Evolutionary conservation across 1,140 invertebrate species (phyloP), one percentile per base, ranked within the genome.

Genomic region (Panagrolaimus sp.): DNA sequence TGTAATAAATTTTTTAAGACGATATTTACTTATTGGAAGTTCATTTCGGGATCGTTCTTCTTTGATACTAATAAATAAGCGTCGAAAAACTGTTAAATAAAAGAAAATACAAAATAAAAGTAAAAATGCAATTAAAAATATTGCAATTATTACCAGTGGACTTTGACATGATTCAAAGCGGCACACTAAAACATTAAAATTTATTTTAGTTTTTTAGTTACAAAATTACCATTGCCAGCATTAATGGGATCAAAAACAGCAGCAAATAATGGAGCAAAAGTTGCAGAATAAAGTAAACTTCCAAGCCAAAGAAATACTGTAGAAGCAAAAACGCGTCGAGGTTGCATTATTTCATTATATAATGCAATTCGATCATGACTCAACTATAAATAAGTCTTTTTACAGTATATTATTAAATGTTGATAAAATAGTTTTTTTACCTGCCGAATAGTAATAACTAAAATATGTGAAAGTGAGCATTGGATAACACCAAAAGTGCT

Each of bases 291-390:
- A 4, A 57, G 27, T 4, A 57, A 25, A 27, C 51, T 57, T 20
- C 51, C 51, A 20, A 57, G 20, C 51, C 51, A 57, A 9, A 57
- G 20, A 27, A 57, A 57, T 25, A 11, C 27, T 27, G 27, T 57
- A 57, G 20, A 57, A 57, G 20, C 20, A 20, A 57, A 20, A 25
- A 57, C 27, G n/a, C 51, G n/a, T 57, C 51, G 11, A 11, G 51
- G 51, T 11, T 25, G 20, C 20, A 57, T 20, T 11, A 57, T 25
- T 57, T 57, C 51, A 57, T 57, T 57, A 16, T 57, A 57, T 57
- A 57, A 57, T 20, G 51, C 51, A 57, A 57, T 57, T 1, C 51
- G 51, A 25, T 57, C 51, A 27, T 57, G 51, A 57, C 51, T 57
- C n/a, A 57, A 57, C 51, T 57, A 16, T 25, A 57, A 23, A 0